A percentile compares a stretch with the other conserved stretches of the same genome.
phyloP scores from a whole-genome alignment of 2,888 invertebrate species.

The Antheraea yamamai region DNA sequence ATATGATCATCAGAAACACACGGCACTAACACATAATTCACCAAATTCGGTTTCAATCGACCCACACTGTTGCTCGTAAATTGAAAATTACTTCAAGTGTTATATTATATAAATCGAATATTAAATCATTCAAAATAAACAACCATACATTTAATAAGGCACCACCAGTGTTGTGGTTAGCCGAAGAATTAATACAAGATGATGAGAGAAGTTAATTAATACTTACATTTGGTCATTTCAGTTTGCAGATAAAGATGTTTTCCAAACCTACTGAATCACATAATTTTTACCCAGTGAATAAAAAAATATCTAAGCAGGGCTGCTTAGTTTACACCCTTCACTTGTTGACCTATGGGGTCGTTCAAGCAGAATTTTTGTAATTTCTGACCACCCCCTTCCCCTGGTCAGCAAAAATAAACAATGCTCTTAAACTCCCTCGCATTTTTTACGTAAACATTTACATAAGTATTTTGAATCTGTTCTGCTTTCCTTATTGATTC shows the following conservation, averaged over 20 bases:
- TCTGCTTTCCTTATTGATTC: no score
- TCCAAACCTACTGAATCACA: neutral
- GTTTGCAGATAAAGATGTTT: neutral
- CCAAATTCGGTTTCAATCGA: conserved; percentile 1
- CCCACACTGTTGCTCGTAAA: conserved; percentile 2
- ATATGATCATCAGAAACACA: conserved; percentile 8
- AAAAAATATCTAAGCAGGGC: neutral
- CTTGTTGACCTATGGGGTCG: no score
- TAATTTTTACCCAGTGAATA: neutral
- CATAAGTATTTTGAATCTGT: no score
- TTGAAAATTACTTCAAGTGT: neutral
- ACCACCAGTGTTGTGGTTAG: neutral
- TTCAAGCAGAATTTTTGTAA: no score
- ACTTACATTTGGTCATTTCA: neutral
- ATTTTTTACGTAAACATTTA: no score
- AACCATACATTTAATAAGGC: neutral
- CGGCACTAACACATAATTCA: conserved; percentile 9
- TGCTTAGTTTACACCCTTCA: no score
- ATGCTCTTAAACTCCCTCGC: no score
- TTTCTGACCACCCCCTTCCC: no score
- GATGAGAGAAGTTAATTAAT: neutral
- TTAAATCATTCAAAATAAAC: neutral
- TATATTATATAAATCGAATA: neutral
- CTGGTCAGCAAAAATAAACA: no score
- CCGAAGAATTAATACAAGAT: neutral